A percentile compares a stretch with the other conserved stretches of the same genome.
Conservation (phyloP, 2,113 vertebrate species). For the Otus sunia region DNA sequence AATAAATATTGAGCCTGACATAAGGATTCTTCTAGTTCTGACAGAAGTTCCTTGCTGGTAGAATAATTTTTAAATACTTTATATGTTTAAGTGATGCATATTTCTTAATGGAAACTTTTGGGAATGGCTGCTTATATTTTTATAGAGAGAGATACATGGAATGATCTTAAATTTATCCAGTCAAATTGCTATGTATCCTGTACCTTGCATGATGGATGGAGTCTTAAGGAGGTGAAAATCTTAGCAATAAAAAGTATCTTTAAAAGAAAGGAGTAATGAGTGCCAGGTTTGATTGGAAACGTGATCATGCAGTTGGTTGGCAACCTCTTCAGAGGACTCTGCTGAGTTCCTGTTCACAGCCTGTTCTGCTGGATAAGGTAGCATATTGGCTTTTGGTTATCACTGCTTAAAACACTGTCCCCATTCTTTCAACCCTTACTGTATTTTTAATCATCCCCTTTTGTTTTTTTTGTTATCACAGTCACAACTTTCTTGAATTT, state of each 20-base stretch:
- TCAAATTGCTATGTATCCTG: not conserved
- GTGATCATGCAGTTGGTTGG: not conserved
- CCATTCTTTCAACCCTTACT: not conserved
- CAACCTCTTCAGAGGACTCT: not conserved
- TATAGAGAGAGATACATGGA: not conserved
- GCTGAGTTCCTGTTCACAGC: not conserved
- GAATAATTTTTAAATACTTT: not conserved
- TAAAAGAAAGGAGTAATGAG: not conserved
- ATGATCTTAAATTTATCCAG: not conserved
- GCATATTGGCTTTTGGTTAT: not conserved
- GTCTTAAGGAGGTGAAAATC: not conserved
- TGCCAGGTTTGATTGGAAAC: not conserved
- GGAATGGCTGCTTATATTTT: not conserved
- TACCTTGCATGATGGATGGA: not conserved
- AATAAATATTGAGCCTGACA: not conserved
- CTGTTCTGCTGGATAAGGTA: not conserved
- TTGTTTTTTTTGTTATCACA: not conserved
- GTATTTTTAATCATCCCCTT: not conserved
- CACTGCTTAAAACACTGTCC: not conserved
- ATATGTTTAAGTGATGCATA: not conserved
- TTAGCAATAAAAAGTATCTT: not conserved
- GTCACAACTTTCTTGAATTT: not conserved
- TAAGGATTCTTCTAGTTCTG: not conserved
- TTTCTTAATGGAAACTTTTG: not conserved
- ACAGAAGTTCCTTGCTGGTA: not conserved